phyloP scores from a whole-genome alignment of 1,140 invertebrate genomes.

The Magallana angulata region DNA sequence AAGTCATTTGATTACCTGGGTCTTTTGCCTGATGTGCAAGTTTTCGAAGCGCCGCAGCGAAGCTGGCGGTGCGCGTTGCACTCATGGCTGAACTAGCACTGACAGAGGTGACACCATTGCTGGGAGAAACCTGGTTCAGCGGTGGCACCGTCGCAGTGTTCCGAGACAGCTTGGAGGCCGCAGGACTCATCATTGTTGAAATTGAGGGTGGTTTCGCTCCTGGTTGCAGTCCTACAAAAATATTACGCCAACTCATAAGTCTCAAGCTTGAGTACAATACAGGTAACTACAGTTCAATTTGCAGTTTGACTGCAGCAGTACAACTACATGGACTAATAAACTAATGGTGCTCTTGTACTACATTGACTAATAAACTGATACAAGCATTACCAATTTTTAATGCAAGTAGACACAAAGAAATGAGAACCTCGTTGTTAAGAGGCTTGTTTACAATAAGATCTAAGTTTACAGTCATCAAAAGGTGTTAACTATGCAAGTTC shows the following conservation, averaged over 20 bases:
- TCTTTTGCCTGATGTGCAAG: constrained; percentile 88
- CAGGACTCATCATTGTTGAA: constrained; percentile 74
- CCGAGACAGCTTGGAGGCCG: constrained; percentile 68
- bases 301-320: too few relatives aligned
- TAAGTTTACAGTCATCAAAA: too few relatives aligned
- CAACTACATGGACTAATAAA: too few relatives aligned
- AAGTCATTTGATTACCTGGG: constrained; percentile 60
- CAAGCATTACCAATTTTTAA: too few relatives aligned
- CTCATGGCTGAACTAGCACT: constrained; percentile 69
- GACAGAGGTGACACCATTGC: constrained; percentile 69
- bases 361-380: too few relatives aligned
- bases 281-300: too few relatives aligned
- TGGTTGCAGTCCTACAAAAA: constrained; percentile 73
- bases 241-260: too few relatives aligned
- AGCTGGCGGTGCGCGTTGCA: constrained; percentile 81
- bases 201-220: constrained; percentile 77
- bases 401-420: too few relatives aligned
- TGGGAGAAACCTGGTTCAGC: constrained; percentile 75
- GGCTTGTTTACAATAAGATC: too few relatives aligned
- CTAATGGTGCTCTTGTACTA: too few relatives aligned
- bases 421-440: too few relatives aligned
- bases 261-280: neutral
- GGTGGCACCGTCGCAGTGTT: constrained; percentile 78
- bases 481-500: too few relatives aligned
- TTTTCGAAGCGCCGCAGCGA: constrained; percentile 89